Evolutionary conservation across 2,113 vertebrate genomes (phyloP), one percentile per base, ranked within the genome.

Genomic region (Galbula dea): DNA sequence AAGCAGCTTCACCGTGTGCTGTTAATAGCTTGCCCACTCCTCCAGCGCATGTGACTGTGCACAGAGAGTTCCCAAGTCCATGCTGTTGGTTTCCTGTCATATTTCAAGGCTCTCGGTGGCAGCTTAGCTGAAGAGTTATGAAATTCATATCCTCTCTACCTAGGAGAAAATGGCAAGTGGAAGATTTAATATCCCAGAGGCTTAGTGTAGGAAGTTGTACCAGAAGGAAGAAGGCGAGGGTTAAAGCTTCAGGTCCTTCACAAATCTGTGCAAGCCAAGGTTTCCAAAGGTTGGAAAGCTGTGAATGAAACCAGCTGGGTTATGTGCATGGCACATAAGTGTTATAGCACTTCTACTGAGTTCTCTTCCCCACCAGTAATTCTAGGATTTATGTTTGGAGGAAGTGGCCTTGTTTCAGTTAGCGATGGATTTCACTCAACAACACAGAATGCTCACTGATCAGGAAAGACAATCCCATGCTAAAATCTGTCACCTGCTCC

Each of bases 121-220:
- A 97, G 95, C 77, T 95, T 72, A 32, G 61, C 81, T 68, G 80
- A 94, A 97, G 89, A 97, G 93, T 97, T 97, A 97, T 57, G 71
- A 91, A 97, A 97, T 93, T 97, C 97, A 96, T 97, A 96, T 98
- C 97, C 97, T 97, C 75, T 88, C 10, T 84, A 92, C 93, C 88
- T 80, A 73, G 69, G 74, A 91, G 95, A 74, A 96, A 96, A 97
- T 24, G 85, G 95, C 88, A 96, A 95, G 79, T 49, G 45, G 85
- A 94, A 96, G 97, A 98, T 98, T 98, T 97, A 98, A 90, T 93
- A 41, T 82, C 94, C 97, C 91, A 41, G 26, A 13, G 79, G 95
- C 94, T 87, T 89, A 74, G 57, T n/a, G 94, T 92, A 88, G 94
- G 95, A 96, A 97, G 93, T 74, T 76, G 57, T 80, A 86, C 57